These are phyloP conservation scores for Steinernema feltiae DNA, from an alignment of 1,140 invertebrate genomes.

Conservation along the genomic window DNA sequence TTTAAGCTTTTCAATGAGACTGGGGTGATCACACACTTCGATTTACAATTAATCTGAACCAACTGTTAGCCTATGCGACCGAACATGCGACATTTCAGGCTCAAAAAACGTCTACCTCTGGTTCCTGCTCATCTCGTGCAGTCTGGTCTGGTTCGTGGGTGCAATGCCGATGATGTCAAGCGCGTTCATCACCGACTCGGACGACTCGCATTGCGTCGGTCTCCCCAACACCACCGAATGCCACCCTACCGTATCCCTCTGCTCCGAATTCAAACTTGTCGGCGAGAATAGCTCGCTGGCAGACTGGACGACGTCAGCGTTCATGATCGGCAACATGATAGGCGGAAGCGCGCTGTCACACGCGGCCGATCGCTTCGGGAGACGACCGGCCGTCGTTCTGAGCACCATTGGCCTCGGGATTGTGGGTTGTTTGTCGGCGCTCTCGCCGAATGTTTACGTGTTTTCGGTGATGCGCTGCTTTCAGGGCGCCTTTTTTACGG, in stretches of 20 bases:
- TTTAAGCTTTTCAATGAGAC: too few relatives aligned
- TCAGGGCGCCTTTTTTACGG: constrained; percentile 33
- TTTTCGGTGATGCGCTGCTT: constrained; percentile 26
- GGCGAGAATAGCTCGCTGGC: constrained; percentile 21
- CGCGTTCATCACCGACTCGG: constrained; percentile 25
- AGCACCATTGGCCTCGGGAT: constrained; percentile 23
- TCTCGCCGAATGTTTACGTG: constrained; percentile 23
- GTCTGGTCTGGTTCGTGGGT: constrained; percentile 21
- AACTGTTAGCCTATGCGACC: too few relatives aligned
- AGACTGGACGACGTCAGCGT: constrained; percentile 31
- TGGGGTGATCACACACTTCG: too few relatives aligned
- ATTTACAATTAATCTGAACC: too few relatives aligned
- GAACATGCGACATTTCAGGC: neutral
- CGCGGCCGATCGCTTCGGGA: constrained; percentile 29
- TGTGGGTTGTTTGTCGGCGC: constrained; percentile 19
- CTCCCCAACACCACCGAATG: neutral
- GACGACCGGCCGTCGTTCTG: constrained; percentile 27
- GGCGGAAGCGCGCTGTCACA: constrained; percentile 28
- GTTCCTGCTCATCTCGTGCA: constrained; percentile 20
- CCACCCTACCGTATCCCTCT: neutral
- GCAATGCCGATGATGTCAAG: constrained; percentile 31
- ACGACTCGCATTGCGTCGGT: constrained; percentile 12
- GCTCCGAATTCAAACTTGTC: constrained; percentile 20
- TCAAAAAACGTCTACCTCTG: neutral
- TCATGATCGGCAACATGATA: constrained; percentile 39